These are phyloP conservation scores for Panzeria rudis DNA, from an alignment of 2,888 invertebrate genomes.

Conservation along the genomic window DNA sequence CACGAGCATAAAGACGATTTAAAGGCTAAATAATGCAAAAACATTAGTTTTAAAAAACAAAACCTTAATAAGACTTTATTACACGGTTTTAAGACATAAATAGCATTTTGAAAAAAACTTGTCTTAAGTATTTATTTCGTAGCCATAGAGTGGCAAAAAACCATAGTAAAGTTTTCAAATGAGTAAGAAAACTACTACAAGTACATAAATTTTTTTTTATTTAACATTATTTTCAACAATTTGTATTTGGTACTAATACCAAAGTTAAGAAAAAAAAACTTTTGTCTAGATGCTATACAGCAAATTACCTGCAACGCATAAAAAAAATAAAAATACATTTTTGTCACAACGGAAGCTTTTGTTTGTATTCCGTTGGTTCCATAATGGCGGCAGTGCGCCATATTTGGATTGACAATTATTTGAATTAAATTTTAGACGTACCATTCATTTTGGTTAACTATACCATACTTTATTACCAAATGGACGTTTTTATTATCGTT, in stretches of 20 bases:
- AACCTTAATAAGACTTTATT: slow-evolving; percentile 34
- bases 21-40: slow-evolving; percentile 37
- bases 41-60: slow-evolving; percentile 14
- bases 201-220: background rate
- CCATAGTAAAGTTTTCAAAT: slow-evolving; percentile 1
- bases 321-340: background rate
- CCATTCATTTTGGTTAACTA: slow-evolving; percentile 51
- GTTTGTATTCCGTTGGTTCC: slow-evolving; percentile 35
- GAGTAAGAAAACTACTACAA: background rate
- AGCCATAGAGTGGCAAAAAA: too few relatives aligned
- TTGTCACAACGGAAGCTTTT: slow-evolving; percentile 63
- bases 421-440: slow-evolving; percentile 49
- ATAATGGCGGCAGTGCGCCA: slow-evolving; percentile 18
- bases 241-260: background rate
- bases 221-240: background rate
- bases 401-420: slow-evolving; percentile 50
- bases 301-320: slow-evolving; percentile 11
- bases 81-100: slow-evolving; percentile 1
- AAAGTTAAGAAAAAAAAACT: background rate
- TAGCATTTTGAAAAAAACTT: background rate
- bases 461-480: slow-evolving; percentile 32
- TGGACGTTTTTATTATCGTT: background rate
- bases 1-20: slow-evolving; percentile 22
- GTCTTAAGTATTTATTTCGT: background rate
- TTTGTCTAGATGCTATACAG: background rate